Evolutionary conservation across 2,797 vertebrate genomes (phyloP), one percentile per base, ranked within the genome.

Genomic region (Pipistrellus nathusii): DNA sequence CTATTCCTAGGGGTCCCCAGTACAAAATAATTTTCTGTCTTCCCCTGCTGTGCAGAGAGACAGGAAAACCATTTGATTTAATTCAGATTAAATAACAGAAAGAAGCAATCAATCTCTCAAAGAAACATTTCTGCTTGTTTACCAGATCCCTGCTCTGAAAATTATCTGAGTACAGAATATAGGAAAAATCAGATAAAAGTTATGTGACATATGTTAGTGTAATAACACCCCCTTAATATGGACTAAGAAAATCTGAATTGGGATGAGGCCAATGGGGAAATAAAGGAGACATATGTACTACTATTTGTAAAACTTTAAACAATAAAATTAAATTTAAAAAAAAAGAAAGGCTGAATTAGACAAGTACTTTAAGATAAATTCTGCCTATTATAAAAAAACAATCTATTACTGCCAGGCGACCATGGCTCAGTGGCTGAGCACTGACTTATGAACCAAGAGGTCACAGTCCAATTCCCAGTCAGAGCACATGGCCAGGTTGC

Each of bases 61-160:
- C 46, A 64, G n/a, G 38, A 84, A 96, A 96, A 86, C 18, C 53
- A 66, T 73, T 13, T 71, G 66, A 85, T 78, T 95, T 87, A 95
- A 92, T 25, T 85, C 46, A 27, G 62, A 95, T 66, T 76, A 94
- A 77, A 20, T 84, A 90, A 90, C 25, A 93, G 27, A 80, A 76
- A 87, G 44, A 71, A 71, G 38, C 4, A 94, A 85, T 23, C 38
- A 27, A 46, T 76, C 13, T 84, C 73, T 76, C 23, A 88, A 55
- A 80, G 1, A 94, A 88, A 86, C 46, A 88, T 55, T 82, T 86
- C 32, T 83, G 81, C 46, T 95, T 92, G n/a, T 83, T 87, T 84
- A 72, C 73, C 86, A 94, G 59, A 35, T 48, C n/a, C 66, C 48
- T 92, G 30, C 48, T 89, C 6, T 83, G 89, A 82, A 86, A 95